phyloP scores from a whole-genome alignment of 1,140 invertebrate genomes.

The Bicyclus anynana region DNA sequence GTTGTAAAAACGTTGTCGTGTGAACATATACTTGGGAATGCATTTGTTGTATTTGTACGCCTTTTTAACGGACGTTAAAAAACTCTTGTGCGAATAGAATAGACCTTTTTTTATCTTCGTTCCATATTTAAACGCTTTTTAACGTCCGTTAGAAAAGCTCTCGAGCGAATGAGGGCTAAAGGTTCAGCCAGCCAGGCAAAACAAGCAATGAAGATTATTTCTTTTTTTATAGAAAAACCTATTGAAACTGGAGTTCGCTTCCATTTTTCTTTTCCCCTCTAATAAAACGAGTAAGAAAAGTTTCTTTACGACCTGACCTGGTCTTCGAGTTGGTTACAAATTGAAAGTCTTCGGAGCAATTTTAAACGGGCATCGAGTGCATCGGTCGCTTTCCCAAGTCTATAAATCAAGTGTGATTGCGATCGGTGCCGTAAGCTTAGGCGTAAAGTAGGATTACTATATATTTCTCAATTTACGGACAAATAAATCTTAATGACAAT shows the following conservation, averaged over 20 bases:
- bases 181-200: too few species aligned
- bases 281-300: constrained; percentile 3
- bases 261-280: not conserved
- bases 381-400: constrained; percentile 32
- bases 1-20: too few species aligned
- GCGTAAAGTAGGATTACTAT: not conserved
- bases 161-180: too few species aligned
- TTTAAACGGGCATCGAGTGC: constrained; percentile 29
- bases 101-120: too few species aligned
- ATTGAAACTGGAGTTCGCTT: not conserved
- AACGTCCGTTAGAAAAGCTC: too few species aligned
- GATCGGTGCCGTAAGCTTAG: constrained; percentile 34
- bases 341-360: constrained; percentile 35
- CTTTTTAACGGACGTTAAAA: too few species aligned
- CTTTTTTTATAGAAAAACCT: not conserved
- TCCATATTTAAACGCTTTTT: too few species aligned
- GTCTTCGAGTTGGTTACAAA: constrained; percentile 21
- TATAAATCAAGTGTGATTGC: constrained; percentile 52
- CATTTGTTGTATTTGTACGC: too few species aligned
- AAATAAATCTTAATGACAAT: not conserved
- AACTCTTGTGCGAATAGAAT: too few species aligned
- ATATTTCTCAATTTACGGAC: not conserved
- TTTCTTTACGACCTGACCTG: constrained; percentile 5
- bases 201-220: not conserved
- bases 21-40: too few species aligned